Conservation (phyloP, 2,113 vertebrate species). For the Clarias gariepinus region DNA sequence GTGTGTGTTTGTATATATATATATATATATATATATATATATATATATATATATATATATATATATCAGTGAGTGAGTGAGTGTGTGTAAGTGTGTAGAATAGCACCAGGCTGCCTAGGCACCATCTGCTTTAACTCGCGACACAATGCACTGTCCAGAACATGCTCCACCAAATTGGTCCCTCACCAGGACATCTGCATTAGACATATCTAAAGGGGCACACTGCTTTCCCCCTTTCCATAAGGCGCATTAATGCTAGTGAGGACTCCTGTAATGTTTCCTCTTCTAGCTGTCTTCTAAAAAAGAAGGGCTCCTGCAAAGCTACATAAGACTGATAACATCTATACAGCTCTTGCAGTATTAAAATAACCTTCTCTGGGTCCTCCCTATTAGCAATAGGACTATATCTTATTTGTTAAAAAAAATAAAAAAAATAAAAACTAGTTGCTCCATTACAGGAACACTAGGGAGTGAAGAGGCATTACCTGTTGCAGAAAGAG, state of each 20-base stretch:
- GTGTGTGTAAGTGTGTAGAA: too few species aligned
- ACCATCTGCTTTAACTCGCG: background rate
- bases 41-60: too few species aligned
- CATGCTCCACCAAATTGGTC: conserved; percentile 52
- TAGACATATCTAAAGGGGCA: too few species aligned
- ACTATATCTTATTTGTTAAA: too few species aligned
- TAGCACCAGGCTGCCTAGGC: background rate
- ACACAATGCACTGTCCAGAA: background rate
- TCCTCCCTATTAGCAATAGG: conserved; percentile 16
- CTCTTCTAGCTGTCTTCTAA: conserved; percentile 24
- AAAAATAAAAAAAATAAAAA: too few species aligned
- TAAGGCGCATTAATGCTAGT: conserved; percentile 29
- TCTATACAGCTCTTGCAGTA: conserved; percentile 39
- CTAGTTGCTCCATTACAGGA: too few species aligned
- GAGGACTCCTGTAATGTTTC: conserved; percentile 43
- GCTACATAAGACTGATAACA: conserved; percentile 18
- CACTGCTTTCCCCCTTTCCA: too few species aligned
- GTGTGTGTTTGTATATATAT: too few species aligned
- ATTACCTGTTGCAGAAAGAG: too few species aligned
- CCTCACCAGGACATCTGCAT: background rate
- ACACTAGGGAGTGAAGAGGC: too few species aligned
- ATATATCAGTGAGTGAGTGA: too few species aligned
- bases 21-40: too few species aligned
- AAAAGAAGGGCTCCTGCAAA: conserved; percentile 33
- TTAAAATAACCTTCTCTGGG: conserved; percentile 2